Base-by-base conservation (phyloP, 2,797 vertebrate species). In the Furcifer pardalis region DNA sequence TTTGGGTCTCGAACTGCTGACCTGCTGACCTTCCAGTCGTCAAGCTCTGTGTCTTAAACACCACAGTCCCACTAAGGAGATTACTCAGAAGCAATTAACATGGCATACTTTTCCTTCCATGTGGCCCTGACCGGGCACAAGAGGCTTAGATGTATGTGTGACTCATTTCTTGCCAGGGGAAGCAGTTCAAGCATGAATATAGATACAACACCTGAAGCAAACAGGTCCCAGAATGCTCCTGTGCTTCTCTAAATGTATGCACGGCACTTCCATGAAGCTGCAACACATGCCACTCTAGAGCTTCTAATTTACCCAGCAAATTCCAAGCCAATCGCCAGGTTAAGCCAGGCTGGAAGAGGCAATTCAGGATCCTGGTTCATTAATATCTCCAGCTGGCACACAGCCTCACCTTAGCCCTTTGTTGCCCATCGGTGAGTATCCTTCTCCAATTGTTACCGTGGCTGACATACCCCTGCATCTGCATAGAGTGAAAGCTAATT, bases 401-500 rank as follows among this genome's bases (percentile, higher is more conserved):
- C 90, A 17, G 85, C 86, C 86, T 77, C 86, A 65, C 91, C 62
- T 83, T 27, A 2, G 77, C 88, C 92, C 72, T 0, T 86, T 87
- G 91, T 60, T 81, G 84, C 92, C 91, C 66, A 86, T 92, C 91
- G 92, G 79, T 32, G 1, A 89, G 94, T 89, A 17, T 65, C 88
- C 42, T 95, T 90, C 91, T 93, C 91, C 93, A n/a, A 80, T 94
- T 92, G 93, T 94, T 96, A 94, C 95, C 94, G 94, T 93, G 95
- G 93, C 95, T 95, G 96, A 94, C 93, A 91, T 95, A 95, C 95
- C 94, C 92, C 92, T n/a, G 91, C 94, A 86, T 94, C 93, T 93
- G 86, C 87, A 75, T 91, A 7, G 91, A 96, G 94, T 49, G 84
- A 96, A 94, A 95, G 94, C 93, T 96, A 96, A 96, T 96, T 96